These are phyloP conservation scores for Melanotaenia pygmaea DNA, from an alignment of 2,797 vertebrate genomes.

Conservation along the genomic window DNA sequence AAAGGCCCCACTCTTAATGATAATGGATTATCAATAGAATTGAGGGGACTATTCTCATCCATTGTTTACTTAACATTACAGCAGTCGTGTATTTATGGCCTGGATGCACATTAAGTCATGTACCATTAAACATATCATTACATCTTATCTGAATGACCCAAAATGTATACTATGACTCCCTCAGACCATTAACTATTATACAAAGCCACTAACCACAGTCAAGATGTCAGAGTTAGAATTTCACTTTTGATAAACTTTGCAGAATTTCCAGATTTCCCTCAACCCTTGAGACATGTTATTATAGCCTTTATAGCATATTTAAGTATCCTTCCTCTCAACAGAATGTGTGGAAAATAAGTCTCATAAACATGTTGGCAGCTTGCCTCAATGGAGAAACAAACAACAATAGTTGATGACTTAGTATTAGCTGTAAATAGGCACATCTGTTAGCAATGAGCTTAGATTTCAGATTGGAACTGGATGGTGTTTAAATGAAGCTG, in stretches of 20 bases:
- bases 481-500: slow-evolving; percentile 24
- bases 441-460: slow-evolving; percentile 75
- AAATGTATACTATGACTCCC: slow-evolving; percentile 5
- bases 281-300: slow-evolving; percentile 53
- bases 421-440: slow-evolving; percentile 64
- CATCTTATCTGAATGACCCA: slow-evolving; percentile 4
- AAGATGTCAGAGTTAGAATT: slow-evolving; percentile 10
- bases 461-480: slow-evolving; percentile 42
- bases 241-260: slow-evolving; percentile 53
- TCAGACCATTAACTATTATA: slow-evolving; percentile 4
- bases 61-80: slow-evolving; percentile 19
- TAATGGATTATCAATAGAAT: background rate
- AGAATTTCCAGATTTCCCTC: slow-evolving; percentile 20
- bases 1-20: background rate
- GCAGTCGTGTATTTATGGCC: slow-evolving; percentile 20
- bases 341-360: slow-evolving; percentile 70
- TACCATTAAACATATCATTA: slow-evolving; percentile 14
- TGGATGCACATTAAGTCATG: slow-evolving; percentile 19
- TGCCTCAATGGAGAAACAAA: slow-evolving; percentile 63
- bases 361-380: slow-evolving; percentile 71
- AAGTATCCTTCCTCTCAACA: slow-evolving; percentile 52
- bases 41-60: slow-evolving; percentile 5
- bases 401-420: slow-evolving; percentile 58
- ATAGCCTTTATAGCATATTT: slow-evolving; percentile 58
- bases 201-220: slow-evolving; percentile 28